A percentile compares a stretch with the other conserved stretches of the same genome.
Conservation (phyloP, 2,113 vertebrate genomes). For the Pomatorhinus ruficollis region DNA sequence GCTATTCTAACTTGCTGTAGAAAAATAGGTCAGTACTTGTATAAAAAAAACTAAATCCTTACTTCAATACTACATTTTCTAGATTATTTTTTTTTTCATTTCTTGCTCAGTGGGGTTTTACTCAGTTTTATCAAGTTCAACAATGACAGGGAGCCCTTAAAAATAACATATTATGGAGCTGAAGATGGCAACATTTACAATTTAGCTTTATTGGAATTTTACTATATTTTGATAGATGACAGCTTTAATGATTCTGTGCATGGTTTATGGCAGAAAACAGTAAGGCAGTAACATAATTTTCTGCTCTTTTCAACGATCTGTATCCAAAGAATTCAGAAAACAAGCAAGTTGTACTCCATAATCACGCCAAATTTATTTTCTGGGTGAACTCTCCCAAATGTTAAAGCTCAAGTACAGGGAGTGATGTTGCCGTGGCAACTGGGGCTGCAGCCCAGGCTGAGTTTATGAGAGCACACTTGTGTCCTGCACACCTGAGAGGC, state of each 20-base stretch:
- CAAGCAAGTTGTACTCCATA: constrained; percentile 27
- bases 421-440: constrained; percentile 43
- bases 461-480: not conserved
- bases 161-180: constrained; percentile 13
- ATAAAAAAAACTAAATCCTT: not conserved
- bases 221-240: constrained; percentile 40
- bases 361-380: constrained; percentile 56
- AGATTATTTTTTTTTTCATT: not conserved
- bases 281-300: not conserved
- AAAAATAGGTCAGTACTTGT: not conserved
- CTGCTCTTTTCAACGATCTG: not conserved
- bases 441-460: not conserved
- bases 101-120: constrained; percentile 1
- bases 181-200: constrained; percentile 21
- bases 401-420: constrained; percentile 51
- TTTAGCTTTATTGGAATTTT: constrained; percentile 13
- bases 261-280: constrained; percentile 23
- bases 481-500: not conserved
- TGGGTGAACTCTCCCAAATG: constrained; percentile 38
- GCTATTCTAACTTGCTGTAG: not conserved
- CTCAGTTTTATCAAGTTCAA: constrained; percentile 20
- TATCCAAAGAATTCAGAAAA: constrained; percentile 39
- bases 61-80: not conserved
- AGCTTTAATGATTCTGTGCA: constrained; percentile 22
- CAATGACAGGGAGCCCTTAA: not conserved